Base-by-base conservation (phyloP, 2,888 invertebrate genomes). In the Melipona bicolor region DNA sequence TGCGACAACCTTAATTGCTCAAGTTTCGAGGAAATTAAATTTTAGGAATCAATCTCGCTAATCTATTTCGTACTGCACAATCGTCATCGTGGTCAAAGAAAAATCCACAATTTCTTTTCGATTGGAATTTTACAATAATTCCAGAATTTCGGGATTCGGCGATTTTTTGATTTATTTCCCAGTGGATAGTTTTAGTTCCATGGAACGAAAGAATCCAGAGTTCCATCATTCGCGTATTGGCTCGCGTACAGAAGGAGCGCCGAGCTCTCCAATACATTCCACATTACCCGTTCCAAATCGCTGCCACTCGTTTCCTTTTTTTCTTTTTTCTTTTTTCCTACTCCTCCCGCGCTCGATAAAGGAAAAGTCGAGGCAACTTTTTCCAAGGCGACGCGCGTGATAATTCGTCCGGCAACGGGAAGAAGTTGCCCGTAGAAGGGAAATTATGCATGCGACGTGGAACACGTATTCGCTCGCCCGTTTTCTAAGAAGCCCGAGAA, bases 401-500 rank as follows among this genome's bases (percentile, higher is more conserved):
- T 62, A 62, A 59, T 72, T 77, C 67, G 71, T 52, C 75, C 24
- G 24, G n/a, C 24, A 49, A 19, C 19, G 32, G 32, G 19, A 67
- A 71, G 68, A 75, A 27, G 56, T 59, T 43, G 56, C 24, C 43
- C 21, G 61, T 27, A 27, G 21, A 43, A 32, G n/a, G 43, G n/a
- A 69, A 75, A 83, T 83, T 83, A 71, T 71, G 67, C 67, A 76
- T 62, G 76, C 76, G 50, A 81, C 71, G 54, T 13, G 81, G 17
- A 65, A 74, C 85, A 49, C 67, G 68, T 82, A 72, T 78, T 69
- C 27, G 62, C 49, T 43, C 43, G 43, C 43, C 43, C 24, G 78
- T 72, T 81, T 84, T 81, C 84, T 62, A 67, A 85, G 89, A 90
- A 89, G 90, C 89, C 43, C 90, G 90, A 90, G 88, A 88, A 89